These are phyloP conservation scores for Drosophila subpulchrella DNA, from an alignment of 1,140 invertebrate species.

Conservation along the genomic window DNA sequence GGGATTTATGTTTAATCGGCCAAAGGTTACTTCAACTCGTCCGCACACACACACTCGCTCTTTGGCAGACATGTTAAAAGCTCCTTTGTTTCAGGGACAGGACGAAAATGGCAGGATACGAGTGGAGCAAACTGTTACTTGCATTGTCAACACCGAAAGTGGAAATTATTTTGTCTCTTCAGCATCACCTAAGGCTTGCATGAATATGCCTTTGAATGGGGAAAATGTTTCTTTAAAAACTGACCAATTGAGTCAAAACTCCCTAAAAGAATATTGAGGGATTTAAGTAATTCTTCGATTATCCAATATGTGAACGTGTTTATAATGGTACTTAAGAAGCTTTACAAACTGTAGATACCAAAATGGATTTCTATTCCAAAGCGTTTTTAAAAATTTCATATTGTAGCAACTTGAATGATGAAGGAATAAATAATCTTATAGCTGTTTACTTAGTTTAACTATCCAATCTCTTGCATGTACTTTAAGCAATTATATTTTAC, in stretches of 20 bases:
- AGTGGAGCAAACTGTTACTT: constrained; percentile 6
- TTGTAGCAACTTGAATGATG: no score
- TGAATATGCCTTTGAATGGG: constrained; percentile 28
- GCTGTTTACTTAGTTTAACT: no score
- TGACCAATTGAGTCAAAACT: no score
- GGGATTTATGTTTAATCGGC: constrained; percentile 81
- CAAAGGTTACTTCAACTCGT: constrained; percentile 64
- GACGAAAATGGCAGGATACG: neutral
- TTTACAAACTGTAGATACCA: no score
- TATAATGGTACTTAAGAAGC: no score
- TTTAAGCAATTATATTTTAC: neutral
- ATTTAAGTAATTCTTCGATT: no score
- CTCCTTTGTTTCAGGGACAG: constrained; percentile 58
- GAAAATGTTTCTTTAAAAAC: neutral
- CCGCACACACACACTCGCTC: constrained; percentile 2
- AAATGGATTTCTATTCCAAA: no score
- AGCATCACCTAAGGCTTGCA: constrained; percentile 50
- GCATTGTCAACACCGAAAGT: constrained; percentile 41
- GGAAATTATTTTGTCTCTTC: constrained; percentile 45
- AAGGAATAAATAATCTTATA: no score
- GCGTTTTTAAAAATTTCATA: no score
- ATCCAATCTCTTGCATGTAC: neutral
- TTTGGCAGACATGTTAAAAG: constrained; percentile 49
- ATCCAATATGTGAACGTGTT: no score
- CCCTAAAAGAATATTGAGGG: no score